These are phyloP conservation scores for Neoaliturus tenellus DNA, from an alignment of 2,888 invertebrate genomes.

Conservation along the genomic window DNA sequence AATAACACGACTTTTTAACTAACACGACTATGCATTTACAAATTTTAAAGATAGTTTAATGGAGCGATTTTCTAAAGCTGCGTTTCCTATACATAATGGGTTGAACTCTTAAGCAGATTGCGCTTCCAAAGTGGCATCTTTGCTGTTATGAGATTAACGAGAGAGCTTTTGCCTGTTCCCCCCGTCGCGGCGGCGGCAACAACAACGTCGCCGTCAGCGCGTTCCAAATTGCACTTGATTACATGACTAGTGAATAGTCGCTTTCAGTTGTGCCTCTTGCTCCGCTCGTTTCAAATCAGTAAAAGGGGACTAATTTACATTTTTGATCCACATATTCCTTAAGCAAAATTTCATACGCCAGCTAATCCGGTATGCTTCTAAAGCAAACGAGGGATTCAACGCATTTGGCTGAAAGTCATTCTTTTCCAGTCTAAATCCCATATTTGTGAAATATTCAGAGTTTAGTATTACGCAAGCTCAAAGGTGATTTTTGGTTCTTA, in stretches of 20 bases:
- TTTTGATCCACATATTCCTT: not conserved
- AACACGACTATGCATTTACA: no score
- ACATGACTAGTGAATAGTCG: slow-evolving; percentile 6
- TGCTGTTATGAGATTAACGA: slow-evolving; percentile 20
- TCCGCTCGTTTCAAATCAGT: not conserved
- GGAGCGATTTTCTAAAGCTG: no score
- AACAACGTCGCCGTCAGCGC: no score
- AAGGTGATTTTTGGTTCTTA: no score
- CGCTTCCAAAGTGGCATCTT: not conserved
- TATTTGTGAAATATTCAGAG: no score
- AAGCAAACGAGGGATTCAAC: not conserved
- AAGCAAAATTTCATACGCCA: not conserved
- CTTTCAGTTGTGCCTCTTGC: not conserved
- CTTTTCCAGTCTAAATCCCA: no score
- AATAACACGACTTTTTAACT: no score
- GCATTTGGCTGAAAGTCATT: no score
- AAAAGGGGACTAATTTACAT: slow-evolving; percentile 11
- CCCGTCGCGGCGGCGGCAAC: not conserved
- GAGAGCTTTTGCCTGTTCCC: slow-evolving; percentile 40
- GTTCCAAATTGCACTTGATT: slow-evolving; percentile 36
- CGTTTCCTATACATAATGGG: no score
- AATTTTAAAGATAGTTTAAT: no score
- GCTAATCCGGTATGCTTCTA: not conserved
- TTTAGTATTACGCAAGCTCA: no score
- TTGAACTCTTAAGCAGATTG: not conserved